Conservation (phyloP, 64 coral and sea anemone species). For the Exaiptasia diaphana region DNA sequence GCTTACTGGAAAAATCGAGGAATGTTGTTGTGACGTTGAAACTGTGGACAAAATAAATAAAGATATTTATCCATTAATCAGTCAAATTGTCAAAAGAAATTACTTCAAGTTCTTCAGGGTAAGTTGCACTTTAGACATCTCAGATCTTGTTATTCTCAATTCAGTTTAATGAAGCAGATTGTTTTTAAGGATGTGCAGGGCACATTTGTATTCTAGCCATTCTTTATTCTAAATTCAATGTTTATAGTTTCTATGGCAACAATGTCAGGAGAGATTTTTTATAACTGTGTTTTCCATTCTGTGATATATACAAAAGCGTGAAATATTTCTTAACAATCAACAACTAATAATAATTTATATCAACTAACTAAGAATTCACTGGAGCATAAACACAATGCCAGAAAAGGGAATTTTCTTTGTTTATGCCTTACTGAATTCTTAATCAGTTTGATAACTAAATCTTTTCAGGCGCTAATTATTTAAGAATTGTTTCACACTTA, state of each 20-base stretch:
- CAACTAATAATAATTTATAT: neutral
- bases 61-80: conserved; percentile 80
- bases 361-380: neutral
- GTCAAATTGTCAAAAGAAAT: conserved; percentile 82
- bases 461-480: no score
- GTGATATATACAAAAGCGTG: neutral
- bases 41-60: conserved; percentile 91
- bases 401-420: neutral
- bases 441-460: neutral
- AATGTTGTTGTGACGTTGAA: conserved; percentile 97
- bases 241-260: neutral
- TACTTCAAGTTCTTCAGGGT: conserved; percentile 98
- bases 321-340: neutral
- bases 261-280: neutral
- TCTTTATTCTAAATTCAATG: neutral
- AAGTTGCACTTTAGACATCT: neutral
- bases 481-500: no score
- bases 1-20: conserved; percentile 89
- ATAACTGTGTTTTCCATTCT: neutral
- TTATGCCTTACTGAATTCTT: neutral
- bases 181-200: neutral
- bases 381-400: neutral
- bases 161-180: neutral
- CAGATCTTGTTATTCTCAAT: neutral
- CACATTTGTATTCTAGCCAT: neutral